Conservation (phyloP, 2,888 invertebrate genomes). For the Strigamia maritima region DNA sequence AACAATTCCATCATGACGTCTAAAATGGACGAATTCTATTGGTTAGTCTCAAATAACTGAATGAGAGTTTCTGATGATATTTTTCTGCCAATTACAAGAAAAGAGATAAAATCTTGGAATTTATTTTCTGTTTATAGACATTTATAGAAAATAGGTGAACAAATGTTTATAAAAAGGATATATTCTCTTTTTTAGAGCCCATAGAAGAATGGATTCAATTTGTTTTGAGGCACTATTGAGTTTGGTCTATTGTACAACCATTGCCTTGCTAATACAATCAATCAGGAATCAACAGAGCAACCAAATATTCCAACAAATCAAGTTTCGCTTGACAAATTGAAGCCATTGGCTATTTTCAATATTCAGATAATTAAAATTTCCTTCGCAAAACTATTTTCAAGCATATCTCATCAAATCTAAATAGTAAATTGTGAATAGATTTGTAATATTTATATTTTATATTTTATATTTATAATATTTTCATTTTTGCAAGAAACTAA, state of each 20-base stretch:
- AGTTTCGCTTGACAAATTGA: neutral
- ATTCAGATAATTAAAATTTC: slow-evolving; percentile 5
- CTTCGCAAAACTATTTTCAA: neutral
- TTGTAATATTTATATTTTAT: too few species aligned
- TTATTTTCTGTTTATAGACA: too few species aligned
- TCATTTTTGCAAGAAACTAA: too few species aligned
- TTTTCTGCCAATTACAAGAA: too few species aligned
- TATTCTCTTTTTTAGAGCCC: neutral
- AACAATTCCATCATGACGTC: too few species aligned
- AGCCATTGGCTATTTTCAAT: neutral
- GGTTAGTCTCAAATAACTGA: too few species aligned
- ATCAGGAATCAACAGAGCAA: neutral
- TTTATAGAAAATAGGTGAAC: neutral
- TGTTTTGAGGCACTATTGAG: neutral
- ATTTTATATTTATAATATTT: too few species aligned
- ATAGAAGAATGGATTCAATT: neutral
- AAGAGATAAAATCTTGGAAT: too few species aligned
- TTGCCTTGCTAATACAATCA: neutral
- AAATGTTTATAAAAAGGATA: neutral
- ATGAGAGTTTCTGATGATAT: too few species aligned
- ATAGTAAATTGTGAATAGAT: too few species aligned
- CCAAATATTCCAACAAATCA: neutral
- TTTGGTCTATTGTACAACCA: neutral
- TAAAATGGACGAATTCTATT: too few species aligned
- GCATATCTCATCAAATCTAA: too few species aligned